A percentile compares a stretch with the other conserved stretches of the same genome.
Evolutionary conservation across 2,113 vertebrate species (phyloP).

Genomic region (Xiphophorus maculatus): DNA sequence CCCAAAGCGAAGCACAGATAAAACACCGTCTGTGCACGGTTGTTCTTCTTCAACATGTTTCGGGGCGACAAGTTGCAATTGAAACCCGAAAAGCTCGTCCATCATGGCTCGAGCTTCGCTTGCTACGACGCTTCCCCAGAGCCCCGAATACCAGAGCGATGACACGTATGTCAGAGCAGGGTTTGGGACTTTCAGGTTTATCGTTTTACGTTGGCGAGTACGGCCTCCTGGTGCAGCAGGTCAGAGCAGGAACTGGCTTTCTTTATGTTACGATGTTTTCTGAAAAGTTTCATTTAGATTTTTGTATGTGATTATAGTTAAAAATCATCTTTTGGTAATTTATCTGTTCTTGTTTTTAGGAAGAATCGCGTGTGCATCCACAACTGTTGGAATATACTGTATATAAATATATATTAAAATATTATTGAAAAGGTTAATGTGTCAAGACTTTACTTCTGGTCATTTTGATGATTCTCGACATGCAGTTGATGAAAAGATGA

Average conservation of each 20-base stretch:
- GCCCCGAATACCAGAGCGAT: neutral
- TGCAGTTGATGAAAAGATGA: too few species aligned
- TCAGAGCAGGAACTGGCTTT: neutral
- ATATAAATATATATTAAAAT: too few species aligned
- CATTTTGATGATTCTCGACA: too few species aligned
- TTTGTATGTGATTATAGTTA: too few species aligned
- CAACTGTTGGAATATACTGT: too few species aligned
- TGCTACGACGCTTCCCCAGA: neutral
- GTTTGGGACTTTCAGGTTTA: neutral
- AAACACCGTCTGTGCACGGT: conserved; percentile 15
- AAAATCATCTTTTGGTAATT: too few species aligned
- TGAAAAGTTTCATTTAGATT: neutral
- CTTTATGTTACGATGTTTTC: neutral
- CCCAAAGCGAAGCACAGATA: conserved; percentile 16
- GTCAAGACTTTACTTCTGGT: too few species aligned
- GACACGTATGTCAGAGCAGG: neutral
- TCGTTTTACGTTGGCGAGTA: neutral
- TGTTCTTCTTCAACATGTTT: neutral
- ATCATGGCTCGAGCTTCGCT: neutral
- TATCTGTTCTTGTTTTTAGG: too few species aligned
- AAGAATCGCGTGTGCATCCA: too few species aligned
- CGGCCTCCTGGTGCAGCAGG: neutral
- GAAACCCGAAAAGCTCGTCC: conserved; percentile 5
- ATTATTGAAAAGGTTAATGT: too few species aligned
- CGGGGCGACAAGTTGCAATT: neutral